Evolutionary conservation across 2,888 invertebrate genomes (phyloP), one percentile per base, ranked within the genome.

Genomic region (Peribatodes rhomboidaria): DNA sequence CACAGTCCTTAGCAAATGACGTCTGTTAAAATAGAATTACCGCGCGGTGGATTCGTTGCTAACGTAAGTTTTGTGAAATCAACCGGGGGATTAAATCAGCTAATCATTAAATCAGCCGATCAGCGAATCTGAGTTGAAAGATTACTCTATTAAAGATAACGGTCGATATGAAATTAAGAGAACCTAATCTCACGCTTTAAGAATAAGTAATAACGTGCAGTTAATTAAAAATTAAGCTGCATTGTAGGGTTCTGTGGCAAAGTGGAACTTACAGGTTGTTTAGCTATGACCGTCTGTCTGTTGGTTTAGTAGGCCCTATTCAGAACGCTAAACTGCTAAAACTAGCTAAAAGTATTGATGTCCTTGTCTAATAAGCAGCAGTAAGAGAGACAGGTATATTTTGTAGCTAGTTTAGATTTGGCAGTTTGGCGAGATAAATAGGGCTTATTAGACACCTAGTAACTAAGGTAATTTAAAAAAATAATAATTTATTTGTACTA

Each of bases 11-110:
- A 90, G 87, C 85, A 76, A 87, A 89, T 87, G 85, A 84, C 81
- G 83, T 82, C 81, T 87, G 85, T 86, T 85, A 84, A 85, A 87
- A 86, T 83, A 72, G 67, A 87, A 88, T 91, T 86, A 86, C 83
- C 78, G 79, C 73, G 77, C 82, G 75, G 84, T 81, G 79, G 80
- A 81, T 84, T 84, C 78, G 83, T 88, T 88, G 89, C 84, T 80
- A 70, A 79, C 74, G 79, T 78, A 81, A 89, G 88, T 86, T 80
- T 80, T 75, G 76, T 76, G 78, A 83, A 84, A 89, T 84, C 79
- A 81, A 87, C 75, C 82, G 81, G 76, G 75, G 81, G 82, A 84
- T 84, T 85, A 84, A 85, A 84, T 83, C 75, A 77, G 71, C 10
- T 49, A 16, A 49, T 49, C 49, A 14, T 33, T 49, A 49, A 49